These are phyloP conservation scores for Calyptomena viridis DNA, from an alignment of 2,113 vertebrate genomes.

Conservation along the genomic window DNA sequence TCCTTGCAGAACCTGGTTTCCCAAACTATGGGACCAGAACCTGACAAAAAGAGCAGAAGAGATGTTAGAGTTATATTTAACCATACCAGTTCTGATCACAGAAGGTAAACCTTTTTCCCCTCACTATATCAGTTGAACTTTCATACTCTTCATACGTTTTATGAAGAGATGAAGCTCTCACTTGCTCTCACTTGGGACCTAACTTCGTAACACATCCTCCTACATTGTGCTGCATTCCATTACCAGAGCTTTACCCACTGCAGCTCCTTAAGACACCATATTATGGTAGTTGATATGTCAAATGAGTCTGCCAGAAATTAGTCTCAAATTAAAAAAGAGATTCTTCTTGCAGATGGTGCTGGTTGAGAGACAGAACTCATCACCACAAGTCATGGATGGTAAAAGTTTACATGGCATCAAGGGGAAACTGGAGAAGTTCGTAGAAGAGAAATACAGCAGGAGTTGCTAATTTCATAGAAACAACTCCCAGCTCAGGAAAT, in stretches of 20 bases:
- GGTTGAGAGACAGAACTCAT: not conserved
- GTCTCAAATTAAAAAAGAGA: not conserved
- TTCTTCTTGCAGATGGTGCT: not conserved
- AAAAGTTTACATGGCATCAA: not conserved
- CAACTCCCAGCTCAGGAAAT: not conserved
- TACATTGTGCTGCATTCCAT: not conserved
- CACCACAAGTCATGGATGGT: rapidly evolving
- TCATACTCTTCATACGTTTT: not conserved
- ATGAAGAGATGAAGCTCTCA: not conserved
- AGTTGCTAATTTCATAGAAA: not conserved
- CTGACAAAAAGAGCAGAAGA: not conserved
- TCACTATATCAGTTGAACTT: not conserved
- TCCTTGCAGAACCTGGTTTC: not conserved
- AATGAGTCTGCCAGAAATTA: not conserved
- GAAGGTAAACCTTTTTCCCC: not conserved
- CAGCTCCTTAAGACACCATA: not conserved
- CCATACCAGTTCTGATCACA: not conserved
- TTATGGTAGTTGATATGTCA: not conserved
- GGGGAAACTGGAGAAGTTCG: not conserved
- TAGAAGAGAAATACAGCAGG: not conserved
- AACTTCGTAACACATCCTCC: not conserved
- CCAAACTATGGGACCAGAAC: not conserved
- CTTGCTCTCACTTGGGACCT: not conserved
- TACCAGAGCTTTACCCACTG: not conserved
- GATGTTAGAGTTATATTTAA: not conserved